phyloP scores from a whole-genome alignment of 2,888 invertebrate species.

The Lithodes maja region DNA sequence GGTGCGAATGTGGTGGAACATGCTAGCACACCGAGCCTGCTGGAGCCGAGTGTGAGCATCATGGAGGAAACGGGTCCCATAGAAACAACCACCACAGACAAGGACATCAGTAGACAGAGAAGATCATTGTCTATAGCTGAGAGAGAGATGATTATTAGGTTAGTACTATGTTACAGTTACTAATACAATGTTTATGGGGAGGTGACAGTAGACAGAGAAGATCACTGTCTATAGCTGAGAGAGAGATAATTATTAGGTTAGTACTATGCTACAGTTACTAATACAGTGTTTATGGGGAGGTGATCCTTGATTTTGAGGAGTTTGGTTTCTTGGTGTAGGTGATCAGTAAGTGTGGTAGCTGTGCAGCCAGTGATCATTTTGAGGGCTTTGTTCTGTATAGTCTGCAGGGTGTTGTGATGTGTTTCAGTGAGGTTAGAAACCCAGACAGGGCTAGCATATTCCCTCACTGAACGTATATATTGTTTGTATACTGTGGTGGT shows the following conservation, averaged over 20 bases:
- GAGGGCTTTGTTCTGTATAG: too few relatives aligned
- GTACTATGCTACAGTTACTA: not conserved
- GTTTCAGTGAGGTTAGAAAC: too few relatives aligned
- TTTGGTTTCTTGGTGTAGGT: too few relatives aligned
- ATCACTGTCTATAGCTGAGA: slow-evolving; percentile 67
- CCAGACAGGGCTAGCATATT: too few relatives aligned
- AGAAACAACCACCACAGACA: slow-evolving; percentile 50
- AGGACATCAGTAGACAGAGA: slow-evolving; percentile 64
- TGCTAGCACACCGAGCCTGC: slow-evolving; percentile 43
- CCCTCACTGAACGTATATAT: too few relatives aligned
- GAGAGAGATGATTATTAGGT: slow-evolving; percentile 70
- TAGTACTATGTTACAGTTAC: not conserved
- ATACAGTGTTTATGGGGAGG: too few relatives aligned
- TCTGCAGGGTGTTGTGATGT: too few relatives aligned
- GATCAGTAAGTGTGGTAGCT: too few relatives aligned
- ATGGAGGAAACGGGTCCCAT: slow-evolving; percentile 66
- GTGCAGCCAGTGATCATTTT: too few relatives aligned
- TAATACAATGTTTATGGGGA: too few relatives aligned
- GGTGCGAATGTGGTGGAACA: slow-evolving; percentile 39
- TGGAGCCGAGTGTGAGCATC: slow-evolving; percentile 67
- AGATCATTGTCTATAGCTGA: slow-evolving; percentile 68
- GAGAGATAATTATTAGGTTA: slow-evolving; percentile 70
- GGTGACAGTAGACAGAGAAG: slow-evolving; percentile 54
- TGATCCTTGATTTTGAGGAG: too few relatives aligned
- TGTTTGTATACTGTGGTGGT: too few relatives aligned